Evolutionary conservation across 2,888 invertebrate species (phyloP), one percentile per base, ranked within the genome.

Genomic region (Ophioninae sp.): DNA sequence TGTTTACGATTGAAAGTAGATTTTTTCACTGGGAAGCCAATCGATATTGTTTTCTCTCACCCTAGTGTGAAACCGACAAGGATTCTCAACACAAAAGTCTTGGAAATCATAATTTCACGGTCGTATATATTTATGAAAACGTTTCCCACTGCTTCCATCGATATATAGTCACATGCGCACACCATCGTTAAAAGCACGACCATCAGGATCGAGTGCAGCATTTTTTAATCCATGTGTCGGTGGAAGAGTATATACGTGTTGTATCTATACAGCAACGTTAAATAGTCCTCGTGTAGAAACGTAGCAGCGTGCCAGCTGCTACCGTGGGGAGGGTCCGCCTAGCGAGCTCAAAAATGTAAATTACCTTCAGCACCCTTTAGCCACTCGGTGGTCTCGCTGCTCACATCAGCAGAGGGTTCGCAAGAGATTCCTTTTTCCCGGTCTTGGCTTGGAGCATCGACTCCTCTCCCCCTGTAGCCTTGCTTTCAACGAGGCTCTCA

Each of bases 341-440:
- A 70, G 70, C 56, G 79, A 82, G 79, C 74, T 70, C 73, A 74
- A 85, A 87, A 84, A 84, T 85, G 87, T 85, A 85, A 87, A 87
- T 87, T 82, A 81, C 80, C 79, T 85, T 81, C 83, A 83, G 86
- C 81, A 78, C 74, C 79, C 83, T 81, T 84, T 79, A 82, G 64
- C 79, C 82, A 68, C 79, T 79, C 70, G 82, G 85, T 81, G 80
- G 82, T 86, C 77, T 82, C 78, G 79, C 81, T 83, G 82, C 80
- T 83, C 78, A 78, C 50, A 50, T 50, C 50, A 50, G 50, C 17
- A 69, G 72, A 70, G 68, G 80, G 64, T 78, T 77, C 75, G 57
- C 79, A 59, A 72, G 81, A 78, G 64, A 76, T 79, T 50, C 50
- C 81, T 78, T 81, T 65, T 78, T 77, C 73, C 75, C 62, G 50